Percentiles rank a stretch among this genome's conserved stretches.
Evolutionary conservation across 30 jellyfish, hydroid and myxozoan genomes (phyloP).

Genomic region (Aurelia coerulea): DNA sequence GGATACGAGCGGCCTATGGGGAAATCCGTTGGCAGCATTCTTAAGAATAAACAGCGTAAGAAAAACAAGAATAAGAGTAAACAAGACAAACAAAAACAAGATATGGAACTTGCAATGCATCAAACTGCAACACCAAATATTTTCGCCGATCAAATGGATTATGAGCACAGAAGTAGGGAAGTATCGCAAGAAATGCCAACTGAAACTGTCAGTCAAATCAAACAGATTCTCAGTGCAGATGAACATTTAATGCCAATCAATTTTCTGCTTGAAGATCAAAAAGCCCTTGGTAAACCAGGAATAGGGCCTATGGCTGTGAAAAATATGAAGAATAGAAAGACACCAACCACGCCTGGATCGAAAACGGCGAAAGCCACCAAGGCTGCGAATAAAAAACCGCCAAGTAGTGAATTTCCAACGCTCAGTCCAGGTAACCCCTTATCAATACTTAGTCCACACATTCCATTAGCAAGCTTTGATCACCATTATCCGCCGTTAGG

Average conservation of each 20-base stretch:
- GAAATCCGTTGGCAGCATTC: conserved; percentile 1
- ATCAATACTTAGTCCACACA: neutral
- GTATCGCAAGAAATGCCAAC: conserved; percentile 68
- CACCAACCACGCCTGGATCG: neutral
- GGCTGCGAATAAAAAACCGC: neutral
- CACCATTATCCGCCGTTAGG: neutral
- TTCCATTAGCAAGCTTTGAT: neutral
- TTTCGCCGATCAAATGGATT: conserved; percentile 51
- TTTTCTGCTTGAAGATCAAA: conserved; percentile 39
- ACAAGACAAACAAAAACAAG: neutral
- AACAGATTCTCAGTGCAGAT: conserved; percentile 49
- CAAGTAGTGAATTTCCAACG: neutral
- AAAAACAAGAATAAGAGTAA: conserved; percentile 17
- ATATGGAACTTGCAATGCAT: neutral
- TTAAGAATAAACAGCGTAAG: neutral
- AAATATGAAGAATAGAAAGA: neutral
- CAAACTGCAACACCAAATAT: conserved; percentile 36
- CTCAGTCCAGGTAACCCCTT: neutral
- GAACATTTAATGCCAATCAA: conserved; percentile 44
- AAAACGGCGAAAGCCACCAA: neutral
- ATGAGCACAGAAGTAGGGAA: conserved; percentile 57
- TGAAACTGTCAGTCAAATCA: conserved; percentile 55
- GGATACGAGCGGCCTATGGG: conserved; percentile 9
- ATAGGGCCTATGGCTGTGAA: neutral
- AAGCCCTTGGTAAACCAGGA: conserved; percentile 24